Base-by-base conservation (phyloP, 2,113 vertebrate genomes). In the Felis chaus region DNA sequence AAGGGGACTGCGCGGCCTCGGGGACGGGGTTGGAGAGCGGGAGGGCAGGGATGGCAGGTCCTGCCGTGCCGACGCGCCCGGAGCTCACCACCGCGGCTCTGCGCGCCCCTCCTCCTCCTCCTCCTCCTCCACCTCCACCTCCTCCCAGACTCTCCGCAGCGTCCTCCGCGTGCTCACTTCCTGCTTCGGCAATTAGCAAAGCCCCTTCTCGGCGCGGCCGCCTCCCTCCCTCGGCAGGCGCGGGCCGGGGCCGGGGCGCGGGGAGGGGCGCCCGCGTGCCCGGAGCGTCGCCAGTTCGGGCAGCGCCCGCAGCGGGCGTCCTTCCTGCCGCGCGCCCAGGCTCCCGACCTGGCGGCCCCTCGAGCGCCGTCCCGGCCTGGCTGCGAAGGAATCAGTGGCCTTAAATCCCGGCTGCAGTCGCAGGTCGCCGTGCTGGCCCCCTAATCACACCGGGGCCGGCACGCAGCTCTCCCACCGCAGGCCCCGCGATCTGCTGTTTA, bases 111-210 rank as follows among this genome's bases (percentile, higher is more conserved):
- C 33, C 80, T 31, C 73, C 80, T 68, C n/a, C 76, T 9, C 18
- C 45, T 5, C 50, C 39, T 13, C 50, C 39, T 13, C 66, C 21
- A 29, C 45, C 80, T 29, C 27, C 53, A 61, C 29, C 94, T 88
- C 68, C 4, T 66, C 41, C 86, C 61, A 29, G 27, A 36, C 76
- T 79, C 96, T 81, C 66, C 48, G 19, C 95, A 0, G 61, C 87
- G 33, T 45, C 90, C 82, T 82, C 87, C 88, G 53, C 57, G 88
- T 4, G 81, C 89, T 96, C 97, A 97, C 97, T 98, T 98, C 98
- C 98, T 96, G 97, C 96, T 80, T 33, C 5, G 82, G 86, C 83
- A 39, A 19, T 53, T 41, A 68, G 91, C 88, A 48, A 50, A 97
- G 92, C 79, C 92, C 83, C 95, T 55, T 15, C 66, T 7, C 25